These are phyloP conservation scores for Calypte anna DNA, from an alignment of 2,113 vertebrate species.

Conservation along the genomic window DNA sequence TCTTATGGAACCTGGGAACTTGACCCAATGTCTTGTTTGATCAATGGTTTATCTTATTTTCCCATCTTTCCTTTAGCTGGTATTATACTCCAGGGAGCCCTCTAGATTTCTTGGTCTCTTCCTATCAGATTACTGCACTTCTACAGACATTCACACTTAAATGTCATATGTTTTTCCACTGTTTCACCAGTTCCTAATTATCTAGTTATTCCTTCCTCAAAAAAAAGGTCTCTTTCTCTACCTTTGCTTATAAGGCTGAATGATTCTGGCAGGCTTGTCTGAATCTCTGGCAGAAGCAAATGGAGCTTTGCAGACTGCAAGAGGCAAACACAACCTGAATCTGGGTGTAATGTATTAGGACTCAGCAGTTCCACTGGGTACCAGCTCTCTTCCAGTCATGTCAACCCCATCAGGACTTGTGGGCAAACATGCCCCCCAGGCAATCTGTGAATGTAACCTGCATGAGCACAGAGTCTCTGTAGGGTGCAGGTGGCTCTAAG, in stretches of 20 bases:
- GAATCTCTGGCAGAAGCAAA: background rate
- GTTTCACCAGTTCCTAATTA: background rate
- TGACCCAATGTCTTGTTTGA: background rate
- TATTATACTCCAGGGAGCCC: background rate
- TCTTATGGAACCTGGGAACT: background rate
- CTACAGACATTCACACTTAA: background rate
- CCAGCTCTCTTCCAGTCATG: background rate
- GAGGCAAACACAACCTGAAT: rapidly evolving
- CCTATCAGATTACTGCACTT: background rate
- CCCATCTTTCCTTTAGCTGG: background rate
- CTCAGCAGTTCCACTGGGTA: background rate
- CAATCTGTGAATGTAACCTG: background rate
- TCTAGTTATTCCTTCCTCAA: background rate
- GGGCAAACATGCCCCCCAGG: background rate
- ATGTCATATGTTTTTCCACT: background rate
- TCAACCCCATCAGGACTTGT: background rate
- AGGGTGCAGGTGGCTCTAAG: slow-evolving; percentile 4
- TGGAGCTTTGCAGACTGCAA: background rate
- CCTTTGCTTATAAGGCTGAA: background rate
- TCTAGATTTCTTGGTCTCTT: background rate
- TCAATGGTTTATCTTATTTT: background rate
- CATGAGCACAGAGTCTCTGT: background rate
- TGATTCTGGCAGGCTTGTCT: background rate
- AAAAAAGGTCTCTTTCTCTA: background rate
- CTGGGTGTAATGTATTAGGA: background rate